Evolutionary conservation across 2,888 invertebrate genomes (phyloP).

Genomic region (Drosophila colorata): DNA sequence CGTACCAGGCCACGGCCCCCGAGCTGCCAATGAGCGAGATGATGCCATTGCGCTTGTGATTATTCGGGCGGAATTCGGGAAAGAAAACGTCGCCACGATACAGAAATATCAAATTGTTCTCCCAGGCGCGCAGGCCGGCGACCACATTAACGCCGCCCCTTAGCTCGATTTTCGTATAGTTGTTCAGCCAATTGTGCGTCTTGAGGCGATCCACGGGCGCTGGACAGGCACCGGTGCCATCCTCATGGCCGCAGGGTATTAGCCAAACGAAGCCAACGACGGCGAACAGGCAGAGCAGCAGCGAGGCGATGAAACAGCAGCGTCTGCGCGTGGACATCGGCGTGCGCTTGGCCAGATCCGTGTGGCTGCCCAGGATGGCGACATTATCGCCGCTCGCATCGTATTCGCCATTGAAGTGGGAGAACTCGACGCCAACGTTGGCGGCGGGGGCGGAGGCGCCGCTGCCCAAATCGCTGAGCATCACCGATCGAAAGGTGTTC

Average conservation of each 20-base stretch:
- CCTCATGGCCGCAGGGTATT: constrained; percentile 88
- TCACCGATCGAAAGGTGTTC: constrained; percentile 83
- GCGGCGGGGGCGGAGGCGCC: constrained; percentile 22
- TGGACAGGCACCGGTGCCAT: constrained; percentile 89
- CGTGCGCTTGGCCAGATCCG: constrained; percentile 85
- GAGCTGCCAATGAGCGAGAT: constrained; percentile 89
- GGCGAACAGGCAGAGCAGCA: constrained; percentile 89
- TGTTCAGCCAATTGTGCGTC: constrained; percentile 89
- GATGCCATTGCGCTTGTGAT: constrained; percentile 87
- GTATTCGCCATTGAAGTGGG: constrained; percentile 83
- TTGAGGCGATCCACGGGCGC: constrained; percentile 86
- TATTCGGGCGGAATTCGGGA: constrained; percentile 85
- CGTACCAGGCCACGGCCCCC: constrained; percentile 91
- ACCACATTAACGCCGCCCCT: constrained; percentile 90
- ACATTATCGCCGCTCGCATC: constrained; percentile 84
- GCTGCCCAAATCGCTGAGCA: constrained; percentile 79
- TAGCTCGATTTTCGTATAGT: constrained; percentile 89
- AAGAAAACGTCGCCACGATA: constrained; percentile 89
- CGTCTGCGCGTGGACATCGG: constrained; percentile 89
- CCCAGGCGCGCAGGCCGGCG: constrained; percentile 88
- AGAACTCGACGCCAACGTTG: constrained; percentile 77
- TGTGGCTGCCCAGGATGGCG: constrained; percentile 80
- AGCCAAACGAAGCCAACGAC: constrained; percentile 91
- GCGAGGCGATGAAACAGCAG: constrained; percentile 89
- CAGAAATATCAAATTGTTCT: constrained; percentile 90